These are phyloP conservation scores for Tolmerus cingulatus DNA, from an alignment of 2,888 invertebrate genomes.

Conservation along the genomic window DNA sequence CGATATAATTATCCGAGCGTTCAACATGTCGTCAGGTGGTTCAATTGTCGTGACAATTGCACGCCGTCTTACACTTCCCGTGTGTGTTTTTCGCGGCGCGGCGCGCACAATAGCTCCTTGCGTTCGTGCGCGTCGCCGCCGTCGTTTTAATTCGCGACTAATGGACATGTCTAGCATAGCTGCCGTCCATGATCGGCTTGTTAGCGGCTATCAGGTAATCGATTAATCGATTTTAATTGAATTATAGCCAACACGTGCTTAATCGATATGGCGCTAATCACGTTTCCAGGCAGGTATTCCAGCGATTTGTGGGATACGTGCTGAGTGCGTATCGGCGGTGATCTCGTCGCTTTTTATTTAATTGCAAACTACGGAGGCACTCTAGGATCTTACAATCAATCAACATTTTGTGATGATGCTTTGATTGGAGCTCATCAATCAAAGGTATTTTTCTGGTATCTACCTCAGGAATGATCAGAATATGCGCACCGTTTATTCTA, in stretches of 20 bases:
- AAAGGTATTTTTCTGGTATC: neutral
- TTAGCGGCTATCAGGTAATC: conserved; percentile 15
- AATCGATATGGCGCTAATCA: conserved; percentile 41
- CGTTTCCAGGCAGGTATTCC: neutral
- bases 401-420: neutral
- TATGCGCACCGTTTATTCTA: neutral
- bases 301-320: neutral
- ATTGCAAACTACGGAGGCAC: neutral
- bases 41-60: conserved; percentile 41
- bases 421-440: neutral
- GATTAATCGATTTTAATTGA: conserved; percentile 44
- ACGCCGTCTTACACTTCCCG: conserved; percentile 6
- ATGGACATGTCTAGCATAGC: conserved; percentile 26
- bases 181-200: neutral
- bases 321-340: neutral
- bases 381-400: neutral
- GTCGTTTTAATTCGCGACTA: neutral
- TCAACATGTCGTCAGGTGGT: conserved; percentile 36
- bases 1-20: conserved; percentile 42
- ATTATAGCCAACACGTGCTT: conserved; percentile 23
- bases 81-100: neutral
- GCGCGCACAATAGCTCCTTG: neutral
- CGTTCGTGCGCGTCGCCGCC: neutral
- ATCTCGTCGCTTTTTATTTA: neutral
- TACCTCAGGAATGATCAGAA: neutral